Percentiles rank a stretch among this genome's conserved stretches.
Evolutionary conservation across 2,113 vertebrate species (phyloP).

Genomic region (Sula dactylatra): DNA sequence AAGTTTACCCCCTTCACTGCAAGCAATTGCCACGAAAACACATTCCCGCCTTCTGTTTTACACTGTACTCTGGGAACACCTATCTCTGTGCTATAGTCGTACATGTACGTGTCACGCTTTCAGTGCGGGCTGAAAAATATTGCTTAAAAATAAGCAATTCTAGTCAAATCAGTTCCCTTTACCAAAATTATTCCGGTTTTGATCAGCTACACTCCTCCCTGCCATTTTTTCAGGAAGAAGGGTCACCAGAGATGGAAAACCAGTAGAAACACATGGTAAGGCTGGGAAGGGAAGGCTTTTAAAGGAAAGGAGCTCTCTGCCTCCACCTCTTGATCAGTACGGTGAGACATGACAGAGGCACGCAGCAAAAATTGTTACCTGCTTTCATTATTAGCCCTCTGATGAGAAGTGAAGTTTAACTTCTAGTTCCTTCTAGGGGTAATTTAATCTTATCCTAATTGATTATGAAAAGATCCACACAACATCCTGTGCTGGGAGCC

Average conservation of each 20-base stretch:
- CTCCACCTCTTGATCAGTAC: neutral
- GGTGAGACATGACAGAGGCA: neutral
- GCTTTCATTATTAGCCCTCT: neutral
- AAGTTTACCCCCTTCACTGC: neutral
- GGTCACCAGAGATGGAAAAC: neutral
- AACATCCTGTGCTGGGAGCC: neutral
- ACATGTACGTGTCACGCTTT: fast-evolving
- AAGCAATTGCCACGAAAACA: neutral
- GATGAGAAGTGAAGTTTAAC: neutral
- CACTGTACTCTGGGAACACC: neutral
- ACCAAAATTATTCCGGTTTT: neutral
- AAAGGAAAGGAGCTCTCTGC: neutral
- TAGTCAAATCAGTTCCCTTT: neutral
- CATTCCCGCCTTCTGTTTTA: neutral
- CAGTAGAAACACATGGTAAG: neutral
- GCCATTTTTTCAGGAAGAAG: neutral
- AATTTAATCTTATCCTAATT: neutral
- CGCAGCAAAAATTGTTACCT: neutral
- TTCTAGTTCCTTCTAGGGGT: neutral
- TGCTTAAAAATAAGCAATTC: neutral
- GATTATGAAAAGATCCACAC: neutral
- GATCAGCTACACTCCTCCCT: neutral
- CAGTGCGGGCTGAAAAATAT: neutral
- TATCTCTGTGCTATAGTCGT: fast-evolving
- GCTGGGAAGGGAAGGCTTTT: neutral